Conservation (phyloP, 2,113 vertebrate genomes). For the Baryphthengus martii region DNA sequence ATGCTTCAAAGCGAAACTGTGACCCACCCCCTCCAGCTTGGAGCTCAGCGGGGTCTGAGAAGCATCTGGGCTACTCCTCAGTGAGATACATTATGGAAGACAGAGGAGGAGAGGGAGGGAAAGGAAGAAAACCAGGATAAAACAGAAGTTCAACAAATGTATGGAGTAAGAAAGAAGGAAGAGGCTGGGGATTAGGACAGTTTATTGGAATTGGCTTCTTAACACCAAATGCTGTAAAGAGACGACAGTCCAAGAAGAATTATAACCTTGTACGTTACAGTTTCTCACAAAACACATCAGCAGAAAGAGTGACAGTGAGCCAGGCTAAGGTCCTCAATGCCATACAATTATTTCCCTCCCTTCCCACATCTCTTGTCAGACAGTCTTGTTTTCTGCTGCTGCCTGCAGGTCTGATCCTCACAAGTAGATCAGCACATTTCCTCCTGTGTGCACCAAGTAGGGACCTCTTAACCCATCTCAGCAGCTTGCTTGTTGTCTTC, state of each 20-base stretch:
- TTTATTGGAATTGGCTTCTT: neutral
- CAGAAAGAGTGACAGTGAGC: neutral
- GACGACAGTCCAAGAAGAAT: neutral
- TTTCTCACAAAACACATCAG: neutral
- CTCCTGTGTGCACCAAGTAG: neutral
- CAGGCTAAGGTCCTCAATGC: neutral
- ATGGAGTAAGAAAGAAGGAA: neutral
- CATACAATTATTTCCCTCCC: neutral
- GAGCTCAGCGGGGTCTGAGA: conserved; percentile 5
- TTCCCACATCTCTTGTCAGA: neutral
- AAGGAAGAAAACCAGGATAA: neutral
- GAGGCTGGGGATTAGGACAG: neutral
- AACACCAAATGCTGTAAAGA: neutral
- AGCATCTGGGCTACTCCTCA: conserved; percentile 18
- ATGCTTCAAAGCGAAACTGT: conserved; percentile 33
- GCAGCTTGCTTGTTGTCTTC: neutral
- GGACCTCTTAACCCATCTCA: neutral
- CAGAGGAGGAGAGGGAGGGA: neutral
- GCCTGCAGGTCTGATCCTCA: neutral
- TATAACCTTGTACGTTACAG: neutral
- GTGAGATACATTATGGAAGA: neutral
- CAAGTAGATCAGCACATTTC: fast-evolving
- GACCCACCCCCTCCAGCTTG: neutral
- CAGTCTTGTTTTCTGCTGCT: neutral
- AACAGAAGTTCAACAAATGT: neutral